Conservation (phyloP, 92 coral and sea anemone genomes). For the Bergia puertoricense region DNA sequence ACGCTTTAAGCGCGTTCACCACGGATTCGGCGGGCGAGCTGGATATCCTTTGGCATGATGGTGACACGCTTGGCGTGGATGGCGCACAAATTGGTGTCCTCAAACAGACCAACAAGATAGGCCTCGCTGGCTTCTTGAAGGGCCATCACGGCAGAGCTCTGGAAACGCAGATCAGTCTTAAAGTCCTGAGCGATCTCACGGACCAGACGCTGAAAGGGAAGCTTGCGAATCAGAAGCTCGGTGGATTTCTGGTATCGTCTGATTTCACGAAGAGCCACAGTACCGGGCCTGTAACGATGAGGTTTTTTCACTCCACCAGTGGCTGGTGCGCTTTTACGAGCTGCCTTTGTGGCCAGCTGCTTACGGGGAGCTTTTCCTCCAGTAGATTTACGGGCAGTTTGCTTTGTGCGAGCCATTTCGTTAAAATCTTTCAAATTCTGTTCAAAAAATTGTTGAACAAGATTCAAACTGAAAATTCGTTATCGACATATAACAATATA, state of each 20-base stretch:
- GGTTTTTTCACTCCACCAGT: conserved; percentile 99
- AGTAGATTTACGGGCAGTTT: neutral
- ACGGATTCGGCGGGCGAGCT: conserved; percentile 99
- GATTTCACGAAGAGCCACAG: conserved; percentile 99
- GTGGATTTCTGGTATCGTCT: conserved; percentile 99
- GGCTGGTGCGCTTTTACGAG: conserved; percentile 89
- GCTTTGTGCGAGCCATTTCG: too few relatives aligned
- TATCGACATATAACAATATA: too few relatives aligned
- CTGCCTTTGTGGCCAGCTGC: conserved; percentile 93
- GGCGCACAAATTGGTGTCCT: conserved; percentile 99
- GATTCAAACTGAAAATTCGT: too few relatives aligned
- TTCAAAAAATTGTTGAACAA: too few relatives aligned
- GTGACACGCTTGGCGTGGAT: conserved; percentile 99
- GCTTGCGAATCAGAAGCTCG: conserved; percentile 98
- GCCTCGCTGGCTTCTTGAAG: conserved; percentile 99
- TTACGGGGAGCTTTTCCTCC: conserved; percentile 92
- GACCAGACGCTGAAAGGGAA: conserved; percentile 99
- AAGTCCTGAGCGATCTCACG: conserved; percentile 99
- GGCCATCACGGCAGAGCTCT: conserved; percentile 99
- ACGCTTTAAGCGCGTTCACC: conserved; percentile 65
- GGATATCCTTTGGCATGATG: conserved; percentile 99
- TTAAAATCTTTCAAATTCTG: too few relatives aligned
- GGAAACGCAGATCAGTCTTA: conserved; percentile 99
- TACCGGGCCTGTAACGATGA: conserved; percentile 99
- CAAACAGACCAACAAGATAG: conserved; percentile 99